Evolutionary conservation across 2,888 invertebrate species (phyloP).

Genomic region (Dicycla oo): DNA sequence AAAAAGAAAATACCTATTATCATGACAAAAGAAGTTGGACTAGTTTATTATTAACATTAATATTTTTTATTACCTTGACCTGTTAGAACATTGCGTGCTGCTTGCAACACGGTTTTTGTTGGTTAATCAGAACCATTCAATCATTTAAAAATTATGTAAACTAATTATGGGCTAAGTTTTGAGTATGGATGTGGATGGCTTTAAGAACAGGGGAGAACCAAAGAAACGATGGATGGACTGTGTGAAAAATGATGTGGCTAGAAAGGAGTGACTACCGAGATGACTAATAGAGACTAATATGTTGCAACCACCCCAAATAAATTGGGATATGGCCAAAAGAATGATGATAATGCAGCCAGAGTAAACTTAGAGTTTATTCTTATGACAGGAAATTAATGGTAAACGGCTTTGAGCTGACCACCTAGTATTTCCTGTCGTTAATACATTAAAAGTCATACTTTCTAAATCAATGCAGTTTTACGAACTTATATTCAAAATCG

Average conservation of each 20-base stretch:
- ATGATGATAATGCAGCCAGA: background rate
- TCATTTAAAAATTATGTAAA: background rate
- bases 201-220: background rate
- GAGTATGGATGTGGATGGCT: background rate
- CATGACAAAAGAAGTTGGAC: background rate
- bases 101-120: background rate
- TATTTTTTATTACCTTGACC: background rate
- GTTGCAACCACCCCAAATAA: background rate
- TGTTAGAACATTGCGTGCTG: background rate
- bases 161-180: background rate
- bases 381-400: background rate
- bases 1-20: background rate
- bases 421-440: background rate
- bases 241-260: background rate
- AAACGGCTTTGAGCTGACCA: background rate
- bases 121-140: background rate
- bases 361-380: no score
- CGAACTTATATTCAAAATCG: conserved; percentile 10
- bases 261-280: background rate
- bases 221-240: background rate
- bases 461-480: conserved; percentile 1
- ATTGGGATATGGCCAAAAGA: no score
- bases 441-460: background rate
- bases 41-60: background rate
- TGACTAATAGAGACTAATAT: background rate